Conservation (phyloP, 1,140 invertebrate species). For the Asbolus verrucosus region DNA sequence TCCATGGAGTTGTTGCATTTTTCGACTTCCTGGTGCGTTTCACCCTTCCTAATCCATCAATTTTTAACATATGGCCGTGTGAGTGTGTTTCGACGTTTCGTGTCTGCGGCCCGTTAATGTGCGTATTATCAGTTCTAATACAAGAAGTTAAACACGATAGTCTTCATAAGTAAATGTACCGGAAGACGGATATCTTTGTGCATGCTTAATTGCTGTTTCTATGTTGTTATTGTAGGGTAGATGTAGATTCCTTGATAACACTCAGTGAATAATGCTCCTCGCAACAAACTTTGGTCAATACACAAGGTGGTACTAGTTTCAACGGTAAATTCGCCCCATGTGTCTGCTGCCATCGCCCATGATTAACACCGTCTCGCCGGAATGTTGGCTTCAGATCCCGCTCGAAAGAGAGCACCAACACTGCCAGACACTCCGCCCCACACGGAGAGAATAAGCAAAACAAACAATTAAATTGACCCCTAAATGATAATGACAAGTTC, state of each 20-base stretch:
- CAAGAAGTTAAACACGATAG: conserved; percentile 57
- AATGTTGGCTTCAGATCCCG: too few relatives aligned
- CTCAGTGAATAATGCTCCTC: conserved; percentile 56
- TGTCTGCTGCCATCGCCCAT: neutral
- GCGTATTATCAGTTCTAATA: conserved; percentile 60
- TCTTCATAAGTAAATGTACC: conserved; percentile 60
- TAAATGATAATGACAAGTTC: too few relatives aligned
- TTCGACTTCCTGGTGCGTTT: neutral
- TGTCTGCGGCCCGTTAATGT: conserved; percentile 58
- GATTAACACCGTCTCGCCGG: too few relatives aligned
- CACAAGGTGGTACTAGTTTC: conserved; percentile 44
- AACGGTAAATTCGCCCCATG: conserved; percentile 17
- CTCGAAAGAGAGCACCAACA: too few relatives aligned
- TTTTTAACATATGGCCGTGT: conserved; percentile 17
- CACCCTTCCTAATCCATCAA: conserved; percentile 19
- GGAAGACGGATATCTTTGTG: conserved; percentile 64
- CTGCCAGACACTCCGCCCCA: too few relatives aligned
- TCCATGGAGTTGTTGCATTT: conserved; percentile 13
- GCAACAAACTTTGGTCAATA: conserved; percentile 58
- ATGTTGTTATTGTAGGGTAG: conserved; percentile 49
- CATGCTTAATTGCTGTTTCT: conserved; percentile 63
- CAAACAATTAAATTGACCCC: too few relatives aligned
- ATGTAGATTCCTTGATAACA: conserved; percentile 54
- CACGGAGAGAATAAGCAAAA: too few relatives aligned
- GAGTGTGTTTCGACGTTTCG: conserved; percentile 45